phyloP scores from a whole-genome alignment of 1,140 invertebrate genomes.

The Ruditapes philippinarum region DNA sequence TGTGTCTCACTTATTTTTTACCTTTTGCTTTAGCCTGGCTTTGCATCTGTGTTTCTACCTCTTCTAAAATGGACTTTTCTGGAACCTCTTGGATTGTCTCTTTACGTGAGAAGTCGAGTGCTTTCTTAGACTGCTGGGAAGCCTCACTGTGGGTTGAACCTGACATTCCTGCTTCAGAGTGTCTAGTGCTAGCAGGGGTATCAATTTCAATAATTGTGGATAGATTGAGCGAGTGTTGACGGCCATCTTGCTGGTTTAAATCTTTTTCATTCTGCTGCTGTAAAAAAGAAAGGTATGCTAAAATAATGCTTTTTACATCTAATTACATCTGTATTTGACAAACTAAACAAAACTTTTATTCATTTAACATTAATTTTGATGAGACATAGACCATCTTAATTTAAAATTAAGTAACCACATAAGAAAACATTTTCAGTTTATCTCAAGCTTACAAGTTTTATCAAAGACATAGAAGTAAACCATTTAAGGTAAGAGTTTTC shows the following conservation, averaged over 20 bases:
- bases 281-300: too few species aligned
- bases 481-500: too few species aligned
- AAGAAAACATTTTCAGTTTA: too few species aligned
- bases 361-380: too few species aligned
- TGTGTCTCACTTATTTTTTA: too few species aligned
- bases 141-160: slow-evolving; percentile 7
- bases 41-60: slow-evolving; percentile 60
- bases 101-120: slow-evolving; percentile 7
- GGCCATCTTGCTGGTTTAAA: neutral
- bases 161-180: slow-evolving; percentile 27
- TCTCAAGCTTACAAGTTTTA: too few species aligned
- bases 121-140: slow-evolving; percentile 54
- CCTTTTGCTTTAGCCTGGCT: slow-evolving; percentile 39
- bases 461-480: too few species aligned
- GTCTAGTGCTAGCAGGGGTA: slow-evolving; percentile 64
- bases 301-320: too few species aligned
- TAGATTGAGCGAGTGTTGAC: slow-evolving; percentile 71
- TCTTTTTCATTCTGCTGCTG: slow-evolving; percentile 5
- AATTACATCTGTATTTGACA: too few species aligned
- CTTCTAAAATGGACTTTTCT: slow-evolving; percentile 35
- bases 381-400: too few species aligned
- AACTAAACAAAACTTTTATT: too few species aligned
- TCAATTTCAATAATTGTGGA: slow-evolving; percentile 78
- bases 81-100: slow-evolving; percentile 20
- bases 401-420: too few species aligned